Evolutionary conservation across 1,140 invertebrate genomes (phyloP).

Genomic region (Lepidurus apus): DNA sequence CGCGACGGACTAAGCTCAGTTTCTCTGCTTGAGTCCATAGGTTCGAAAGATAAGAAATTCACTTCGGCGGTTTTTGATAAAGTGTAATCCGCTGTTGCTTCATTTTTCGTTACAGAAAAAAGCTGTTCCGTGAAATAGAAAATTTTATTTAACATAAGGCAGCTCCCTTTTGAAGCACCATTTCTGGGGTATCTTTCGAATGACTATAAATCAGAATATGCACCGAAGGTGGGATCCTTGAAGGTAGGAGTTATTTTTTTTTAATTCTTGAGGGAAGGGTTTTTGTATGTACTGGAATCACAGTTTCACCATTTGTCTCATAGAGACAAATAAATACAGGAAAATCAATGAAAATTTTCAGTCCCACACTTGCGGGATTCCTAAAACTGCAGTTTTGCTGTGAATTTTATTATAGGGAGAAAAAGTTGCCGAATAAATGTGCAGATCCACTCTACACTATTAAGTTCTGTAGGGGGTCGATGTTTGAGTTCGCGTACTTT

Average conservation of each 20-base stretch:
- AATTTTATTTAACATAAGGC: constrained; percentile 16
- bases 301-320: neutral
- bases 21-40: neutral
- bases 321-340: neutral
- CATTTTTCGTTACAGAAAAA: neutral
- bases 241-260: neutral
- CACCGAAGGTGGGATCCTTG: neutral
- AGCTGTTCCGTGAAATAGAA: neutral
- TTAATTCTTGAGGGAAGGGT: neutral
- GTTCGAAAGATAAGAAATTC: neutral
- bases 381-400: neutral
- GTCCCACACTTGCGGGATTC: neutral
- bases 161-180: constrained; percentile 1
- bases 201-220: neutral
- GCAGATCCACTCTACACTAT: constrained; percentile 41
- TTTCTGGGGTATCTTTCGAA: neutral
- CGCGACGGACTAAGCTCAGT: no score
- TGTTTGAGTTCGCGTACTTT: constrained; percentile 58
- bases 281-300: constrained; percentile 5
- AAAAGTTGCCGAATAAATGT: neutral
- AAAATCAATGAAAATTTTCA: neutral
- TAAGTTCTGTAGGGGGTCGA: constrained; percentile 52
- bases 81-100: neutral
- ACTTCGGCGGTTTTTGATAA: neutral
- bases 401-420: neutral